Evolutionary conservation across 2,888 invertebrate species (phyloP), one percentile per base, ranked within the genome.

Genomic region (Abrostola tripartita): DNA sequence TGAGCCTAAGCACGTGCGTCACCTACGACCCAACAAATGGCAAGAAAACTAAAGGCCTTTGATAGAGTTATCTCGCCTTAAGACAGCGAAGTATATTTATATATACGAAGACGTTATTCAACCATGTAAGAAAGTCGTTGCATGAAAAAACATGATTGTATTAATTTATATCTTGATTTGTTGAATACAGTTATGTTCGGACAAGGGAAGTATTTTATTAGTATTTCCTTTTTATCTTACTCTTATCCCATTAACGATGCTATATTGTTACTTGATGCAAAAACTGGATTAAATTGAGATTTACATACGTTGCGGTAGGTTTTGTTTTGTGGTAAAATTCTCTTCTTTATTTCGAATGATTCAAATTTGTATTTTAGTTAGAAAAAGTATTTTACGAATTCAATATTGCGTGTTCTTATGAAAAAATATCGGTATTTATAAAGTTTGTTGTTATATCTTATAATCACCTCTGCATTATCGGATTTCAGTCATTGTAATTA

Each of bases 221-320:
- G 59, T 60, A 42, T 78, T 70, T 62, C 51, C 58, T 70, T 70
- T 67, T 75, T 75, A 75, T 77, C 67, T 68, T 51, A 62, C 44
- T 65, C 68, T 52, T 68, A 75, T 73, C 37, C 61, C 54, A 66
- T 69, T 75, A 68, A 59, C 42, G 24, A 53, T 67, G 61, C 54
- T 76, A 61, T 76, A 68, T 71, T 68, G 68, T 66, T 42, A 40
- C 57, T 49, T 75, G 75, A 77, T 75, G 66, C 66, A 57, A 69
- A 77, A 72, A 71, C 49, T 42, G 40, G 41, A 60, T 65, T 65
- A 61, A 52, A 49, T 64, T 10, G 14, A 44, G 44, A 38, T 63
- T 37, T 9, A 57, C 53, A 74, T 61, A 61, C 56, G 51, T 60
- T 52, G 55, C 36, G 53, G 49, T 70, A 47, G 44, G 58, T 52